Percentiles rank a stretch among this genome's conserved stretches.
Evolutionary conservation across 2,888 invertebrate species (phyloP).

Genomic region (Phragmatobia fuliginosa): DNA sequence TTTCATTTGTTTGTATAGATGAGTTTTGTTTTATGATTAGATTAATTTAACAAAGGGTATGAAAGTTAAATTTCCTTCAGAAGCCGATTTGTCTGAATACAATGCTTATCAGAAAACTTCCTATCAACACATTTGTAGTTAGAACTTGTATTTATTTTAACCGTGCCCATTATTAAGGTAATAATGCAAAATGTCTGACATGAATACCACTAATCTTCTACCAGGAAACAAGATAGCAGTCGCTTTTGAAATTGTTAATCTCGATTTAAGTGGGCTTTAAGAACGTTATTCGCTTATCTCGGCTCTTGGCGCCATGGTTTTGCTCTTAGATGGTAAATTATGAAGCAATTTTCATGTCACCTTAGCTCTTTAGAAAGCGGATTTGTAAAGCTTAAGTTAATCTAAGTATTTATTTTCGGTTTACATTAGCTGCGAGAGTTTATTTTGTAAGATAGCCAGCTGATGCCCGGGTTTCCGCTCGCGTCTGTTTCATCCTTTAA

Average conservation of each 20-base stretch:
- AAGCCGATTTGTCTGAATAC: not conserved
- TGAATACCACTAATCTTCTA: constrained; percentile 14
- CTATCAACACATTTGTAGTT: not conserved
- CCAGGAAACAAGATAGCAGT: constrained; percentile 12
- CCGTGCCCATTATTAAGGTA: not conserved
- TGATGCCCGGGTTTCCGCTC: no score
- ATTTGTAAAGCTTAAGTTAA: constrained; percentile 13
- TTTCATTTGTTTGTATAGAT: no score
- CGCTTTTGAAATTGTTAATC: constrained; percentile 44
- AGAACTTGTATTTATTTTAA: not conserved
- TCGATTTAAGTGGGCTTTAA: constrained; percentile 39
- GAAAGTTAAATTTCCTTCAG: not conserved
- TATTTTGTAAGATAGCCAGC: not conserved
- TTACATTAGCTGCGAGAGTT: not conserved
- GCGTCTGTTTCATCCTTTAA: no score
- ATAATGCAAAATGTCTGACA: constrained; percentile 12
- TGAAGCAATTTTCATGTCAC: constrained; percentile 19
- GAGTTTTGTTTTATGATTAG: no score
- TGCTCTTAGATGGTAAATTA: constrained; percentile 20
- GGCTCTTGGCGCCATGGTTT: constrained; percentile 21
- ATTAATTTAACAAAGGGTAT: not conserved
- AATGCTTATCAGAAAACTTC: not conserved
- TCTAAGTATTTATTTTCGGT: not conserved
- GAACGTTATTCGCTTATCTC: constrained; percentile 34
- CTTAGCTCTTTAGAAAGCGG: constrained; percentile 13